Base-by-base conservation (phyloP, 2,113 vertebrate genomes). In the Galemys pyrenaicus region DNA sequence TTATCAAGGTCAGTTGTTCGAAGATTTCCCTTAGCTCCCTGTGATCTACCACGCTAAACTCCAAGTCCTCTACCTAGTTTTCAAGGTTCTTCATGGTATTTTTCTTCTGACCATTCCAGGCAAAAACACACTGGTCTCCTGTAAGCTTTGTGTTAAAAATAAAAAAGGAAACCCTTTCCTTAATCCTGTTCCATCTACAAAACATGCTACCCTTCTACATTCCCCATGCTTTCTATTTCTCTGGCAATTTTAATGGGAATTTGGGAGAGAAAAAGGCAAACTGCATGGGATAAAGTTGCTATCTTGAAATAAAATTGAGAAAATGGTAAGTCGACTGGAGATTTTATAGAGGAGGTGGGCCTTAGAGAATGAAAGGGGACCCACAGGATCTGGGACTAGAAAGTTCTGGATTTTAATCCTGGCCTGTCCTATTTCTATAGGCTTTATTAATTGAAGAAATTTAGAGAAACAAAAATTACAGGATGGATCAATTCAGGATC, bases 371-470 rank as follows among this genome's bases (percentile, higher is more conserved):
- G 20, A 32, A 80, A 68, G 5, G 9, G 15, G 7, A n/a, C 32
- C 51, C n/a, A 37, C 11, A 16, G 56, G 44, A 77, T 35, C 30
- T 92, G 39, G 54, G 46, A n/a, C 70, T 89, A 60, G 62, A 80
- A 82, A 62, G 1, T 87, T 94, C 10, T 95, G 56, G 17, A 24
- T 92, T 87, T 95, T 79, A 94, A 65, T 62, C 12, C 56, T 35
- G 74, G 49, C 22, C 56, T 70, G 82, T 8, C 19, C 80, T 11
- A 74, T 22, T 79, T 87, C 60, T 75, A 84, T 19, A 70, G 46
- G 49, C 5, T 88, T 74, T 88, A 64, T 64, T 80, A 91, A 74
- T 20, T 71, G 80, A 92, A 73, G 11, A 95, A 89, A 35, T 54
- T 41, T 87, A 15, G n/a, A 68, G 65, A 79, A 41, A 74, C 62